Percentiles rank a stretch among this genome's conserved stretches.
phyloP scores from a whole-genome alignment of 2,888 invertebrate genomes.

The Apodemia duryi region DNA sequence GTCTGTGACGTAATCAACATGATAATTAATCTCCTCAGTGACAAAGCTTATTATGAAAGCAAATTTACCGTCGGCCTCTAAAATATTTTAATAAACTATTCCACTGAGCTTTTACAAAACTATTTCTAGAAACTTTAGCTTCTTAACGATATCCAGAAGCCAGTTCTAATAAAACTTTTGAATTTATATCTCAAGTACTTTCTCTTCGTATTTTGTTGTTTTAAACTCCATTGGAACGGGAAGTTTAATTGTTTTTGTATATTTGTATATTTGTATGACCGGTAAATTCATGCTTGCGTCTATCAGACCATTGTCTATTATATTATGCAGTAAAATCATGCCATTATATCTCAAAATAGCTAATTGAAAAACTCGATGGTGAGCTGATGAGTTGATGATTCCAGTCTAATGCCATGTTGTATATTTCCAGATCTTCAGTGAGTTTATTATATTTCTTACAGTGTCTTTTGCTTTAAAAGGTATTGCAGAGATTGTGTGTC shows the following conservation, averaged over 20 bases:
- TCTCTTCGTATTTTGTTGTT: background rate
- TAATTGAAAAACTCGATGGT: background rate
- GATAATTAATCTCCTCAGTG: background rate
- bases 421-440: too few relatives aligned
- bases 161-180: background rate
- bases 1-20: background rate
- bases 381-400: too few relatives aligned
- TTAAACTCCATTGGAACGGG: too few relatives aligned
- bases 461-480: too few relatives aligned
- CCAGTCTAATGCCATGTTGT: too few relatives aligned
- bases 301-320: background rate
- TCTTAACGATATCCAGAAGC: background rate
- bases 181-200: background rate
- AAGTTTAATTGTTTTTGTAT: background rate
- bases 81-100: background rate
- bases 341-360: background rate
- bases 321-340: too few relatives aligned
- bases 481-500: too few relatives aligned
- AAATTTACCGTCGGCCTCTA: background rate
- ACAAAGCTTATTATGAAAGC: background rate
- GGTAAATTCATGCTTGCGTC: background rate
- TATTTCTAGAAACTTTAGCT: background rate
- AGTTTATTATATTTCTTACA: too few relatives aligned
- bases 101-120: conserved; percentile 1
- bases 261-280: background rate